A percentile compares a stretch with the other conserved stretches of the same genome.
phyloP scores from a whole-genome alignment of 1,140 invertebrate species.

The Sycobia sp. region DNA sequence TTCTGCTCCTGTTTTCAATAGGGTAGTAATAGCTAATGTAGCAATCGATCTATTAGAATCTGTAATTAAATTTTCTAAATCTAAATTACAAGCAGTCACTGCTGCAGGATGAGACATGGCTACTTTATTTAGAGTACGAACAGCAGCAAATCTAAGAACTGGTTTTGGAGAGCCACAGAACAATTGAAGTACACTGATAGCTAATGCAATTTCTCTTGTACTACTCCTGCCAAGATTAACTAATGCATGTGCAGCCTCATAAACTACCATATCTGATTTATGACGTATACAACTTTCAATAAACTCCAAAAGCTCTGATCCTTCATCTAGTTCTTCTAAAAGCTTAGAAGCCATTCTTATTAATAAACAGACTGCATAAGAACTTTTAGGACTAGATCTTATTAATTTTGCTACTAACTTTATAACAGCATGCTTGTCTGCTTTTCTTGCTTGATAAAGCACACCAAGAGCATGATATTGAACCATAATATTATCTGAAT shows the following conservation, averaged over 20 bases:
- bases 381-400: slow-evolving; percentile 81
- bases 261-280: slow-evolving; percentile 97
- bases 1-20: slow-evolving; percentile 96
- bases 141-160: slow-evolving; percentile 91
- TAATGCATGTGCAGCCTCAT: slow-evolving; percentile 93
- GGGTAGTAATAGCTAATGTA: slow-evolving; percentile 96
- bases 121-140: slow-evolving; percentile 93
- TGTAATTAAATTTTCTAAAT: slow-evolving; percentile 96
- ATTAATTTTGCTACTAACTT: slow-evolving; percentile 93
- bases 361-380: slow-evolving; percentile 92
- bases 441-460: slow-evolving; percentile 91
- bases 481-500: slow-evolving; percentile 88
- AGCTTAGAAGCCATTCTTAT: slow-evolving; percentile 93
- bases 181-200: slow-evolving; percentile 92
- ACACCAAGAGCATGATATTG: slow-evolving; percentile 98
- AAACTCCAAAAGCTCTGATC: slow-evolving; percentile 80
- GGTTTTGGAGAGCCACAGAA: slow-evolving; percentile 96
- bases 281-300: slow-evolving; percentile 92
- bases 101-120: slow-evolving; percentile 86
- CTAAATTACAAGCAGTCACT: slow-evolving; percentile 96
- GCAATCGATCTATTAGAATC: slow-evolving; percentile 97
- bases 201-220: slow-evolving; percentile 86
- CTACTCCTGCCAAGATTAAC: slow-evolving; percentile 81
- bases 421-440: slow-evolving; percentile 92
- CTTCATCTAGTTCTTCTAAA: slow-evolving; percentile 84